Evolutionary conservation across 2,113 vertebrate genomes (phyloP), one percentile per base, ranked within the genome.

Genomic region (Phycodurus eques): DNA sequence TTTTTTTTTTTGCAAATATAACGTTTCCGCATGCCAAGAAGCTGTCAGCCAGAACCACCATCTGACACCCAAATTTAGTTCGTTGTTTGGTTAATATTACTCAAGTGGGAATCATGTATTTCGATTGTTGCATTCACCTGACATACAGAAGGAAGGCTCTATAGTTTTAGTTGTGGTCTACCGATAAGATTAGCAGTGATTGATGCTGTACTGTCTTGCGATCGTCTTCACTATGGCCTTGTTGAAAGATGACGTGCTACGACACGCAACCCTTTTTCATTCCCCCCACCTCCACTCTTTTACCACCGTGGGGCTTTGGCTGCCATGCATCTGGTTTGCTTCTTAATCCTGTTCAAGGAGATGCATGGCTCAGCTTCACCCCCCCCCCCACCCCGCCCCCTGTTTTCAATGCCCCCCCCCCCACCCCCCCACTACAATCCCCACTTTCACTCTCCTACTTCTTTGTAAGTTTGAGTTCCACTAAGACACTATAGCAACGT

Each of bases 351-450:
- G 7, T 74, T 78, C 57, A 68, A 86, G 75, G 76, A 85, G 76
- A 75, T 75, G 63, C 84, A 85, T 83, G 87, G 77, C 79, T 90
- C 66, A 80, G 77, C 85, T 85, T 84, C 80, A 76, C 66, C 8
- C 1, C 59, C 68, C 51, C 51, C 54, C 43, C 47, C 13, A 11
- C 13, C 13, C 46, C 13, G 2, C 13, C 47, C 6, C 49, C 15
- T 17, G 15, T 53, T 53, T 12, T 53, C 49, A 53, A 53, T 17
- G 35, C 35, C 1, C 12, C 54, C 57, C 56, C 22, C 56, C 13
- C 27, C 35, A 68, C 22, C 31, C 61, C 43, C 27, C 8, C 54
- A 47, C 9, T 43, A 15, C 64, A 47, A 66, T 46, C 43, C 39
- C n/a, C 68, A 73, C 57, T 78, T 78, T 68, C 56, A 63, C 63